Percentiles rank a stretch among this genome's conserved stretches.
Conservation (phyloP, 2,113 vertebrate species). For the Chunga burmeisteri region DNA sequence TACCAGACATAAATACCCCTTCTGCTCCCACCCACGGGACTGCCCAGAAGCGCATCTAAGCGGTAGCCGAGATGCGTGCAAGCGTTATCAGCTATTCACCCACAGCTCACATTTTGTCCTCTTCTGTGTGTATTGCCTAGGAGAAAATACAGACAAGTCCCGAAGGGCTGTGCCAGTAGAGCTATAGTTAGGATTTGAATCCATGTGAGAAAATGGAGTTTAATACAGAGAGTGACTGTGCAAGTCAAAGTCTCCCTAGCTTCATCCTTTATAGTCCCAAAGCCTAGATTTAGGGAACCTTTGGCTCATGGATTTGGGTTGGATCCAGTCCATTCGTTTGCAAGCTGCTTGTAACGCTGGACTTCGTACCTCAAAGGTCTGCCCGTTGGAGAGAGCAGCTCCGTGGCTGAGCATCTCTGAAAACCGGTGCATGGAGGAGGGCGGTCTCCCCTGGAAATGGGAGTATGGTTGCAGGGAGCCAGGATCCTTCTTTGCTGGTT, state of each 20-base stretch:
- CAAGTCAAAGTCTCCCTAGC: slow-evolving; percentile 14
- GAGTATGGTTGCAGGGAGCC: not conserved
- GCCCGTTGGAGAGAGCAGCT: not conserved
- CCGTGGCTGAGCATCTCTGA: not conserved
- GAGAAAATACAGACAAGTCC: slow-evolving; percentile 39
- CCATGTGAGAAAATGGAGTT: not conserved
- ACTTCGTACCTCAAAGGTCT: not conserved
- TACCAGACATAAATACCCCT: slow-evolving; percentile 20
- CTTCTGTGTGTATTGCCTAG: slow-evolving; percentile 23
- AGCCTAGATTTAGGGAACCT: slow-evolving; percentile 22
- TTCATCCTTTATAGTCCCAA: slow-evolving; percentile 23
- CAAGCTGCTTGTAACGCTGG: not conserved
- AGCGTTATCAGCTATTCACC: not conserved
- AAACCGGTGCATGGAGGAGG: not conserved
- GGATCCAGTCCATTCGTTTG: not conserved
- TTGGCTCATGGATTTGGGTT: slow-evolving; percentile 39
- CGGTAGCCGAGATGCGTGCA: not conserved
- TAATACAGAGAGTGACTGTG: slow-evolving; percentile 7
- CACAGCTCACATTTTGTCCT: slow-evolving; percentile 18
- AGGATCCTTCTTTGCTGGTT: slow-evolving; percentile 27
- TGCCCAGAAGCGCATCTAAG: not conserved
- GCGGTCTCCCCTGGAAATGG: not conserved
- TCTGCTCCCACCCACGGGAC: not conserved
- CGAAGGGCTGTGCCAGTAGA: slow-evolving; percentile 17
- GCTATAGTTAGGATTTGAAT: not conserved